These are phyloP conservation scores for Diadumene lineata DNA, from an alignment of 92 coral and sea anemone genomes.

Conservation along the genomic window DNA sequence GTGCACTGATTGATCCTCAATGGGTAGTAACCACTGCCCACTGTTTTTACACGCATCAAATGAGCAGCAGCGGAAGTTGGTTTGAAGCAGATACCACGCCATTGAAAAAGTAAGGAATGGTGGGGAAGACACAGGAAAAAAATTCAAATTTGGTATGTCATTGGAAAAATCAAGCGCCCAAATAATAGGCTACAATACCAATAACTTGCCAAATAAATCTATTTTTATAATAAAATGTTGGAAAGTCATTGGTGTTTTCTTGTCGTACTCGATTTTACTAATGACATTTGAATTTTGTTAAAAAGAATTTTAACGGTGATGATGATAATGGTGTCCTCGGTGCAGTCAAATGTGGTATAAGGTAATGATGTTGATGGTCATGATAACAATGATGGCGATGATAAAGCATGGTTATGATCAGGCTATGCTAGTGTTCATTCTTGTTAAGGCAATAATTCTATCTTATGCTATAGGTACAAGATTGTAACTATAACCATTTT, in stretches of 20 bases:
- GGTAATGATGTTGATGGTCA: background rate
- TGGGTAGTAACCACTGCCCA: constrained; percentile 16
- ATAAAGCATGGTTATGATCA: background rate
- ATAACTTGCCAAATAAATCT: too few species aligned
- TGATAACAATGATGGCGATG: background rate
- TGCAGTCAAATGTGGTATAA: background rate
- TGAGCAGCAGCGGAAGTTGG: background rate
- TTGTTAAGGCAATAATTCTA: background rate
- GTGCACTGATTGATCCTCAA: constrained; percentile 2
- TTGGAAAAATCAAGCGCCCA: too few species aligned
- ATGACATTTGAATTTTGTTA: too few species aligned
- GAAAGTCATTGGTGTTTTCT: too few species aligned
- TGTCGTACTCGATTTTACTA: too few species aligned
- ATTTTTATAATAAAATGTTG: too few species aligned
- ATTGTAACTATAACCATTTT: too few species aligned
- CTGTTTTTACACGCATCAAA: background rate
- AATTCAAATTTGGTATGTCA: background rate
- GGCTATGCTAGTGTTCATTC: too few species aligned
- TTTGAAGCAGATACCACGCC: background rate
- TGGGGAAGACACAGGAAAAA: background rate
- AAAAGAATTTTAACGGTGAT: background rate
- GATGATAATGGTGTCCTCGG: background rate
- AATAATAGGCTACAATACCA: background rate
- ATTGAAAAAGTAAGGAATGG: background rate
- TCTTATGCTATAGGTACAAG: too few species aligned